Conservation (phyloP, 1,140 invertebrate genomes). For the Amphibalanus amphitrite region DNA sequence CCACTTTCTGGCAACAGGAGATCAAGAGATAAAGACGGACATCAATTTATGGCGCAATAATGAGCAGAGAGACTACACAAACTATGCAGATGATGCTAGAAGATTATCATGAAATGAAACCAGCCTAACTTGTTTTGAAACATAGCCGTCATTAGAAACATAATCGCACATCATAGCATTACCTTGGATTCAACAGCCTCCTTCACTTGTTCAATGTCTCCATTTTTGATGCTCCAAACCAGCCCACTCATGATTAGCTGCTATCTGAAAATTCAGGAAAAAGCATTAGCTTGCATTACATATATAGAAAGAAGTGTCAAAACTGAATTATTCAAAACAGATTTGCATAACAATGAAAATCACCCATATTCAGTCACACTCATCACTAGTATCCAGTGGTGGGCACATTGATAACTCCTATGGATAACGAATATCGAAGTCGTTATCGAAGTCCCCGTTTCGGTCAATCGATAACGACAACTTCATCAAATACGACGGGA, state of each 20-base stretch:
- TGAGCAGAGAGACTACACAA: not conserved
- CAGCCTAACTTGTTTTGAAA: not conserved
- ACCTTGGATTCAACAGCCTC: slow-evolving; percentile 70
- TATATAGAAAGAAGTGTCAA: too few species aligned
- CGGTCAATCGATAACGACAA: too few species aligned
- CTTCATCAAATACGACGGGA: too few species aligned
- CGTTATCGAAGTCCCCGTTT: too few species aligned
- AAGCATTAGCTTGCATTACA: too few species aligned
- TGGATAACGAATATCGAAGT: too few species aligned
- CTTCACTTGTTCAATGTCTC: slow-evolving; percentile 77
- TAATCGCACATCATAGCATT: slow-evolving; percentile 19
- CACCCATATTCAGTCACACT: too few species aligned
- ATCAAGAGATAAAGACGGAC: not conserved
- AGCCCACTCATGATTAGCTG: slow-evolving; percentile 44
- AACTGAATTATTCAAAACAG: too few species aligned
- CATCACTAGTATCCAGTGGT: too few species aligned
- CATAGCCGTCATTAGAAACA: slow-evolving; percentile 1
- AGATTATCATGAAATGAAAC: not conserved
- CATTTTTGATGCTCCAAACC: slow-evolving; percentile 86
- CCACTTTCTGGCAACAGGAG: slow-evolving; percentile 43
- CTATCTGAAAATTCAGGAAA: too few species aligned
- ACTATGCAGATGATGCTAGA: slow-evolving; percentile 1
- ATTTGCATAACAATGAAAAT: too few species aligned
- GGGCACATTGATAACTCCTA: too few species aligned
- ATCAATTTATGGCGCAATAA: slow-evolving; percentile 9